Evolutionary conservation across 2,797 vertebrate species (phyloP).

Genomic region (Lateolabrax maculatus): DNA sequence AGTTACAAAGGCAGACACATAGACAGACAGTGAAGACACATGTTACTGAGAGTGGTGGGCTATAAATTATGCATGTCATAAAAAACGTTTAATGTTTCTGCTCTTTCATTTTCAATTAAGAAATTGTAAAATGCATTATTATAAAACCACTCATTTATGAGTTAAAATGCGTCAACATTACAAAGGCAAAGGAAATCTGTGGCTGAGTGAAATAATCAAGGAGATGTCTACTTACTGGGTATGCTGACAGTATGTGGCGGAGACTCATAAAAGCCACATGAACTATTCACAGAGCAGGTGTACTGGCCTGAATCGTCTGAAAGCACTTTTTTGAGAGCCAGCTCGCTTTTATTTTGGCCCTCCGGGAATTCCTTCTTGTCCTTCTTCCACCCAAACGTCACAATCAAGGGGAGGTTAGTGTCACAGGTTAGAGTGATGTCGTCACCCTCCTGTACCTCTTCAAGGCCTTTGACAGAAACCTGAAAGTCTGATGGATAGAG

Average conservation of each 20-base stretch:
- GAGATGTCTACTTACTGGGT: constrained; percentile 44
- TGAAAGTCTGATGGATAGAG: constrained; percentile 42
- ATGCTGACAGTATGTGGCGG: background rate
- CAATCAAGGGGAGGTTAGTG: background rate
- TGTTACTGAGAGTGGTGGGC: background rate
- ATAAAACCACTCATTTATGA: background rate
- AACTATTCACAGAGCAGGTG: constrained; percentile 41
- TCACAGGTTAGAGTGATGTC: constrained; percentile 47
- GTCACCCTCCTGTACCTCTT: fast-evolving
- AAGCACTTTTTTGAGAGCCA: fast-evolving
- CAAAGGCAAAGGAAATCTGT: background rate
- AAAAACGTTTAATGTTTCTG: background rate
- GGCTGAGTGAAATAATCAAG: background rate
- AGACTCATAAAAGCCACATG: constrained; percentile 22
- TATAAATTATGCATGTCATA: background rate
- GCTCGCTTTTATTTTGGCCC: fast-evolving
- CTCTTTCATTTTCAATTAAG: background rate
- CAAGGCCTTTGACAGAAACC: constrained; percentile 9
- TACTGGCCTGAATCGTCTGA: fast-evolving
- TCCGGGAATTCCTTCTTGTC: fast-evolving
- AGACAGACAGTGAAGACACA: background rate
- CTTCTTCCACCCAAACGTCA: constrained; percentile 42
- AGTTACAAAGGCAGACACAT: constrained; percentile 4
- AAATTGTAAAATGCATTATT: background rate
- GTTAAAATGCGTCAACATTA: background rate